phyloP scores from a whole-genome alignment of 1,140 invertebrate species.

The Halyomorpha halys region DNA sequence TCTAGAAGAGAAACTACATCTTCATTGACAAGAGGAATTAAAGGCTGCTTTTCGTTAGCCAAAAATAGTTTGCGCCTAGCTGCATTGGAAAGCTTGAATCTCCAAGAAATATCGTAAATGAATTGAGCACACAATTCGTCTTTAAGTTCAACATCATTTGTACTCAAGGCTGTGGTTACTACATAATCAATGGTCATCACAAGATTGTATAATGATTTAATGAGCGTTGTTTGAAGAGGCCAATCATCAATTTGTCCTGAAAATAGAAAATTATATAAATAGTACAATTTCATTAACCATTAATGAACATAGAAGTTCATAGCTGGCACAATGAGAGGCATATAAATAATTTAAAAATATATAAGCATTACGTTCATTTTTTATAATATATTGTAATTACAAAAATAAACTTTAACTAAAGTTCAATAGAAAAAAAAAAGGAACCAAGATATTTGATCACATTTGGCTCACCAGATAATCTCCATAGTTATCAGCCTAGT shows the following conservation, averaged over 20 bases:
- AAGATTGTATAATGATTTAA: not conserved
- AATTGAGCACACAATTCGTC: conserved; percentile 14
- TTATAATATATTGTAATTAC: too few relatives aligned
- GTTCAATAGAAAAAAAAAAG: too few relatives aligned
- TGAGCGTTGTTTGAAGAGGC: not conserved
- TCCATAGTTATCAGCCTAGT: too few relatives aligned
- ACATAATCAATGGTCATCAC: conserved; percentile 9
- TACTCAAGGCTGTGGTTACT: conserved; percentile 8
- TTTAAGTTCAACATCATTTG: conserved; percentile 6
- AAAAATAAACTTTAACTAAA: too few relatives aligned
- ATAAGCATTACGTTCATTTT: too few relatives aligned
- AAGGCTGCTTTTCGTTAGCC: not conserved
- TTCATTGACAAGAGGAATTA: conserved; percentile 21
- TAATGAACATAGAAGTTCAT: too few relatives aligned
- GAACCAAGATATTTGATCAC: too few relatives aligned
- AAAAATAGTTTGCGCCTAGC: conserved; percentile 21
- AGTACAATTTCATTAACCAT: too few relatives aligned
- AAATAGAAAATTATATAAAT: not conserved
- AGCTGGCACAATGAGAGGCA: too few relatives aligned
- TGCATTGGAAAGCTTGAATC: conserved; percentile 16
- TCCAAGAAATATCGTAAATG: conserved; percentile 26
- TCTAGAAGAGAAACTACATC: conserved; percentile 21
- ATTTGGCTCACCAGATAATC: too few relatives aligned
- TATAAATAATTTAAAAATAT: too few relatives aligned
- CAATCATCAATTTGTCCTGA: not conserved